These are phyloP conservation scores for Chloropsis cyanopogon DNA, from an alignment of 2,113 vertebrate genomes.

Conservation along the genomic window DNA sequence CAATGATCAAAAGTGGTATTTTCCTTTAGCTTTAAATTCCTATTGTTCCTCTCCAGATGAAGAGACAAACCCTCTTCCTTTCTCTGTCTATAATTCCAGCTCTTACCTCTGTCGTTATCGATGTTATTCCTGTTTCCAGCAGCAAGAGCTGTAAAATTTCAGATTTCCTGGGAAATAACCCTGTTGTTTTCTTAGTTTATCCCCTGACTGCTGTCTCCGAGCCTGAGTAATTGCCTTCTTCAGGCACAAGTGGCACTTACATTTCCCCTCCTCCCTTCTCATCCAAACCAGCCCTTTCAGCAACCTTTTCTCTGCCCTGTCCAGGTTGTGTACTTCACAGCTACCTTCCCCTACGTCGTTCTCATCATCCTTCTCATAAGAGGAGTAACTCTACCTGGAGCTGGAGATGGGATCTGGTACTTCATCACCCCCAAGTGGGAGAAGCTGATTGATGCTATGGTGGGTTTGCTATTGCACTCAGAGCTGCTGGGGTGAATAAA, in stretches of 20 bases:
- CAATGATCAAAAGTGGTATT: background rate
- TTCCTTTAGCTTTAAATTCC: background rate
- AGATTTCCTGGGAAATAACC: background rate
- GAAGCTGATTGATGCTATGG: constrained; percentile 94
- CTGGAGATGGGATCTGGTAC: constrained; percentile 92
- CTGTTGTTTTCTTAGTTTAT: background rate
- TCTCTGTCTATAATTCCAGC: background rate
- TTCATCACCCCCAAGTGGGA: constrained; percentile 99
- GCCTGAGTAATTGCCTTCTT: background rate
- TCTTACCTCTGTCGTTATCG: background rate
- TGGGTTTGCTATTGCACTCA: constrained; percentile 53
- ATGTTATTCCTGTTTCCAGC: background rate
- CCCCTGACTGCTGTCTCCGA: background rate
- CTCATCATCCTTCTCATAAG: constrained; percentile 93
- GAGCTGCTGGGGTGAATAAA: background rate
- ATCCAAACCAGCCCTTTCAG: background rate
- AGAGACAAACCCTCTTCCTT: background rate
- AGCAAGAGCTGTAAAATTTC: background rate
- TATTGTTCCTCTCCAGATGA: background rate
- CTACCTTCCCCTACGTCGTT: constrained; percentile 95
- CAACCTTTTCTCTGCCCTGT: background rate
- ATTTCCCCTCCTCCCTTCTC: too few relatives aligned
- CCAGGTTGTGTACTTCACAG: constrained; percentile 98
- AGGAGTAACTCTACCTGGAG: constrained; percentile 93
- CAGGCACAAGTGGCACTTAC: background rate